phyloP scores from a whole-genome alignment of 2,113 vertebrate genomes.

The Cichladusa arquata region DNA sequence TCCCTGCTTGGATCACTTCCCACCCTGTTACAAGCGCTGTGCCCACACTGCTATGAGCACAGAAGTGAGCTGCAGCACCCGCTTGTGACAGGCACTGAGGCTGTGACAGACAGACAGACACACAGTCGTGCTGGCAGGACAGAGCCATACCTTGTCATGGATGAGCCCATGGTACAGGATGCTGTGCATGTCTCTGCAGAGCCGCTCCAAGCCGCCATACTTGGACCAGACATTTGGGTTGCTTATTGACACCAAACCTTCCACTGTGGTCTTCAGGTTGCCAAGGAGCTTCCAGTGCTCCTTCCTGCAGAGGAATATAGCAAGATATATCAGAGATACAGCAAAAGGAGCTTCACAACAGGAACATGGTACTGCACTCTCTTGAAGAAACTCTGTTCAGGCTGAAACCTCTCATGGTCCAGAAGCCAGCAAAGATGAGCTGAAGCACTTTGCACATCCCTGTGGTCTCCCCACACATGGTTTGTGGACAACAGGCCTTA shows the following conservation, averaged over 20 bases:
- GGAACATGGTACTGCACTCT: not conserved
- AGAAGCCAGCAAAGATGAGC: not conserved
- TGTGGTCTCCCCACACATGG: not conserved
- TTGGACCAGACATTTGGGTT: conserved; percentile 97
- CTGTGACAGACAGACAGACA: not conserved
- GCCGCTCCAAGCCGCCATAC: conserved; percentile 92
- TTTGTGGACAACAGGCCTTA: not conserved
- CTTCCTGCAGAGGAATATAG: conserved; percentile 74
- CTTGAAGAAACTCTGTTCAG: not conserved
- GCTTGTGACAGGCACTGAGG: not conserved
- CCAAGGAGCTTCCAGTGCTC: conserved; percentile 95
- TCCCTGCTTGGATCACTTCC: not conserved
- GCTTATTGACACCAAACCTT: conserved; percentile 92
- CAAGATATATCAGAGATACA: not conserved
- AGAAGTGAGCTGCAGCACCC: not conserved
- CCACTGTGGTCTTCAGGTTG: conserved; percentile 94
- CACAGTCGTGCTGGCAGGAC: not conserved
- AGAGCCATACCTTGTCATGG: conserved; percentile 83
- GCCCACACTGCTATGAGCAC: not conserved
- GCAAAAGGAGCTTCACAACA: not conserved
- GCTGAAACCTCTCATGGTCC: not conserved
- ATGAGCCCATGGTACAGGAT: conserved; percentile 93
- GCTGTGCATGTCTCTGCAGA: conserved; percentile 96
- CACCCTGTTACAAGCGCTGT: fast-evolving
- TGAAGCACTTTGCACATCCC: not conserved